Evolutionary conservation across 2,797 vertebrate genomes (phyloP).

Genomic region (Mus spretus): DNA sequence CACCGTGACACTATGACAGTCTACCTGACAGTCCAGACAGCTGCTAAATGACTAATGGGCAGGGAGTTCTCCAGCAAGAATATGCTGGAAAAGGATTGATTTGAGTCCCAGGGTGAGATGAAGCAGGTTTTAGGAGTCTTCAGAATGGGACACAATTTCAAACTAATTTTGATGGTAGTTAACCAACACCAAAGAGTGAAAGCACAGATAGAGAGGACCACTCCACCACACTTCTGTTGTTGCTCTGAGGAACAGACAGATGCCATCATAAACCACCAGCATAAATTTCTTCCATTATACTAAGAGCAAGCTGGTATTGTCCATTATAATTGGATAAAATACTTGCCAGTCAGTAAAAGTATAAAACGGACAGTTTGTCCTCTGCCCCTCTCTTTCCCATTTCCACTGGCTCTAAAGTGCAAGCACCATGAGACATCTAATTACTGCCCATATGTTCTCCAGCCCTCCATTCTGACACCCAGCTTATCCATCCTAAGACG

Average conservation of each 20-base stretch:
- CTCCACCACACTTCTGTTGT: neutral
- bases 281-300: neutral
- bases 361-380: neutral
- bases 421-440: constrained; percentile 7
- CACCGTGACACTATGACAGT: neutral
- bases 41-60: neutral
- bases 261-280: neutral
- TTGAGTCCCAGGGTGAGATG: neutral
- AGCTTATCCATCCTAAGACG: neutral
- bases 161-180: neutral
- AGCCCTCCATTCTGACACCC: neutral
- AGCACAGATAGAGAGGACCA: neutral
- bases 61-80: neutral
- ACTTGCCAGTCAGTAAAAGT: constrained; percentile 54
- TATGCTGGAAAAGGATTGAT: neutral
- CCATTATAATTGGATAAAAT: neutral
- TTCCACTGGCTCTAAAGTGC: constrained; percentile 26
- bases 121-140: neutral
- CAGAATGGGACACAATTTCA: neutral
- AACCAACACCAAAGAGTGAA: neutral
- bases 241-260: neutral
- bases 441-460: neutral
- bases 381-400: neutral
- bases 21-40: neutral
- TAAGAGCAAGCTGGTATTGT: neutral